phyloP scores from a whole-genome alignment of 2,113 vertebrate genomes.

The Oryzias celebensis region DNA sequence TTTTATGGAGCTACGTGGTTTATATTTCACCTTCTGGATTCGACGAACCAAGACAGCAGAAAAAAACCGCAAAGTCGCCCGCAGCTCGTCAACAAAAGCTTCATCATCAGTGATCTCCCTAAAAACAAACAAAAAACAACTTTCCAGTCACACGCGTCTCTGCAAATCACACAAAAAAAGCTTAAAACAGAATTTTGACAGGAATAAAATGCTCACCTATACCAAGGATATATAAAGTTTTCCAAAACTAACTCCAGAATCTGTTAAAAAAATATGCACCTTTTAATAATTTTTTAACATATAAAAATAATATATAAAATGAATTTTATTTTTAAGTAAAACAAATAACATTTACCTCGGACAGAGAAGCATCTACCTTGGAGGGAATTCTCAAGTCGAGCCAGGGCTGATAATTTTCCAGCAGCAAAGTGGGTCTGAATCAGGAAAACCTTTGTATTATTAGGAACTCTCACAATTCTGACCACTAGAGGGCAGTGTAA shows the following conservation, averaged over 20 bases:
- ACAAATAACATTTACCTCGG: slow-evolving; percentile 81
- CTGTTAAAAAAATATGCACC: slow-evolving; percentile 62
- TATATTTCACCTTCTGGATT: slow-evolving; percentile 86
- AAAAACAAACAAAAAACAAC: slow-evolving; percentile 21
- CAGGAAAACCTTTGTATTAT: neutral
- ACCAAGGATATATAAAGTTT: slow-evolving; percentile 98
- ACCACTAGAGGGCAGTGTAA: slow-evolving; percentile 35
- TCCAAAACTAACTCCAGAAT: slow-evolving; percentile 95
- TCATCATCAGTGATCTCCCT: slow-evolving; percentile 96
- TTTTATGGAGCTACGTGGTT: neutral
- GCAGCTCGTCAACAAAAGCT: slow-evolving; percentile 92
- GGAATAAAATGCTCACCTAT: slow-evolving; percentile 79
- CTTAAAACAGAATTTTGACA: neutral
- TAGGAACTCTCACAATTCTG: neutral
- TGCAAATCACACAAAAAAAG: neutral
- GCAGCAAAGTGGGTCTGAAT: slow-evolving; percentile 85
- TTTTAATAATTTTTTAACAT: neutral
- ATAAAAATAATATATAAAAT: too few species aligned
- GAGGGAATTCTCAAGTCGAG: slow-evolving; percentile 90
- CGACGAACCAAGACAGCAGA: slow-evolving; percentile 90
- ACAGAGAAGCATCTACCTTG: slow-evolving; percentile 93
- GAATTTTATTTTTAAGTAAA: rapidly evolving
- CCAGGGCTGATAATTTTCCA: slow-evolving; percentile 98
- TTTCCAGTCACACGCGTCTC: slow-evolving; percentile 3
- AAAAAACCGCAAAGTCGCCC: slow-evolving; percentile 88